phyloP scores from a whole-genome alignment of 1,140 invertebrate genomes.

The Macrosteles quadrilineatus region DNA sequence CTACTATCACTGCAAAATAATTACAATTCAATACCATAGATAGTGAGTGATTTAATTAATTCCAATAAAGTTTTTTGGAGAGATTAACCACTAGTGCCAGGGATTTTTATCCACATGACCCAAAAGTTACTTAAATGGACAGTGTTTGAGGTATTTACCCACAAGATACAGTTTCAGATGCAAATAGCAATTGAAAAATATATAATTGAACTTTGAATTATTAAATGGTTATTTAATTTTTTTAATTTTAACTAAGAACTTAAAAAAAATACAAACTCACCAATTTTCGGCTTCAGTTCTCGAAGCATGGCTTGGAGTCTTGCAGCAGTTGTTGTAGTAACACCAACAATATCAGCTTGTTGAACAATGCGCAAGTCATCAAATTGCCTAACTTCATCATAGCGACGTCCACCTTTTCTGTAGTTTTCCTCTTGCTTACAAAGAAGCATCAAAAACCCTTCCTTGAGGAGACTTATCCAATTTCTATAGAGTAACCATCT shows the following conservation, averaged over 20 bases:
- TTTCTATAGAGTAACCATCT: conserved; percentile 33
- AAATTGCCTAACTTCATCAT: conserved; percentile 31
- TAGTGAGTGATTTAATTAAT: too few relatives aligned
- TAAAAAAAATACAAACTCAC: conserved; percentile 44
- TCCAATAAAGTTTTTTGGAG: too few relatives aligned
- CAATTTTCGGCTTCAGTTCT: conserved; percentile 61
- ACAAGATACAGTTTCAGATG: too few relatives aligned
- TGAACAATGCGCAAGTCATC: conserved; percentile 33
- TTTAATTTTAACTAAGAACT: too few relatives aligned
- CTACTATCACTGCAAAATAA: conserved; percentile 63
- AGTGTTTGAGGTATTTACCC: too few relatives aligned
- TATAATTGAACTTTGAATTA: too few relatives aligned
- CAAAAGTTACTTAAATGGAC: too few relatives aligned
- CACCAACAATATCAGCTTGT: conserved; percentile 60
- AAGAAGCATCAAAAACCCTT: not conserved
- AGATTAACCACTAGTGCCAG: too few relatives aligned
- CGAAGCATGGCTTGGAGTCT: conserved; percentile 62
- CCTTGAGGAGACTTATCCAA: conserved; percentile 21
- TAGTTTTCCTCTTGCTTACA: conserved; percentile 3
- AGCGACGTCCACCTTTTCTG: conserved; percentile 1
- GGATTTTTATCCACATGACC: too few relatives aligned
- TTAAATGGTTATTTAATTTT: too few relatives aligned
- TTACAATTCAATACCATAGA: too few relatives aligned
- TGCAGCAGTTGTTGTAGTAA: conserved; percentile 79
- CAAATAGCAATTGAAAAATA: too few relatives aligned